Evolutionary conservation across 2,797 vertebrate genomes (phyloP).

Genomic region (Psittacula derbiana): DNA sequence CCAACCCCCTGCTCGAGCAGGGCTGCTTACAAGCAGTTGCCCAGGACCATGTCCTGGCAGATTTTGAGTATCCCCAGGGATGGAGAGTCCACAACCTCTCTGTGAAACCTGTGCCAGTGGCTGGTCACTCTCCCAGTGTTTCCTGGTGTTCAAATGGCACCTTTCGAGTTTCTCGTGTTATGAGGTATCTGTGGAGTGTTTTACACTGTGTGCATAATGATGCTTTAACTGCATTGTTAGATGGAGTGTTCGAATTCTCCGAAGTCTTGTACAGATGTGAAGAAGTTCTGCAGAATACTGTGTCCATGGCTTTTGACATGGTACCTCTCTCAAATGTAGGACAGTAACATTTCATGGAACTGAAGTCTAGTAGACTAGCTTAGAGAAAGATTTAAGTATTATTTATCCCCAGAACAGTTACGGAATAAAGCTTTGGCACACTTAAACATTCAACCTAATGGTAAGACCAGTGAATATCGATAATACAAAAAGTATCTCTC

Average conservation of each 20-base stretch:
- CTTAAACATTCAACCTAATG: background rate
- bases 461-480: fast-evolving
- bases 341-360: background rate
- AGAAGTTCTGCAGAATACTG: background rate
- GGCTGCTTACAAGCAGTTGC: fast-evolving
- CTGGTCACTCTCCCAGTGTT: background rate
- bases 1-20: background rate
- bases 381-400: background rate
- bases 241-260: background rate
- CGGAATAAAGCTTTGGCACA: background rate
- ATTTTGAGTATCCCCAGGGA: background rate
- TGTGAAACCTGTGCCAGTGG: background rate
- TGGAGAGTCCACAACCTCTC: background rate
- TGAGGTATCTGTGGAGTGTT: background rate
- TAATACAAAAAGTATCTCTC: background rate
- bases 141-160: background rate
- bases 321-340: background rate
- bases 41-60: background rate
- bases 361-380: background rate
- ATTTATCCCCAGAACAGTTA: background rate
- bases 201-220: background rate
- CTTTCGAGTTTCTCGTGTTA: background rate
- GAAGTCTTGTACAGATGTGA: background rate
- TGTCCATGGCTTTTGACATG: background rate
- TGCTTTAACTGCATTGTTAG: background rate